phyloP scores from a whole-genome alignment of 2,797 vertebrate species.

The Chromobotia macracanthus region DNA sequence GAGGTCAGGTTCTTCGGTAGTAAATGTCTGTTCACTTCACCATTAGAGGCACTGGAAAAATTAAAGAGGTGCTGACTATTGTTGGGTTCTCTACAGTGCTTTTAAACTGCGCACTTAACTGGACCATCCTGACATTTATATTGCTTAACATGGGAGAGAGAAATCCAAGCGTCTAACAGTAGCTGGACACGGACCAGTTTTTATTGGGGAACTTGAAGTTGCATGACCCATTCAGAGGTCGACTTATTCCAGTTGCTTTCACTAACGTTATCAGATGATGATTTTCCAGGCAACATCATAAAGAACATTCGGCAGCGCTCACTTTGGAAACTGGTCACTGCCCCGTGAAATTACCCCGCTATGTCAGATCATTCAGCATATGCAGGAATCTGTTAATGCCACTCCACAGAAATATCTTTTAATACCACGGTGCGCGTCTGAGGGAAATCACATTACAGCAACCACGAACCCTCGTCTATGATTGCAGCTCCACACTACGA shows the following conservation, averaged over 20 bases:
- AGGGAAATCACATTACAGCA: slow-evolving; percentile 40
- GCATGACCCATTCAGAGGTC: slow-evolving; percentile 37
- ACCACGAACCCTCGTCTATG: slow-evolving; percentile 21
- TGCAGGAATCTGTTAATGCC: slow-evolving; percentile 30
- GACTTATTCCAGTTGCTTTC: slow-evolving; percentile 40
- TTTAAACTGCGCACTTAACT: slow-evolving; percentile 64
- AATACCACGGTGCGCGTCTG: background rate
- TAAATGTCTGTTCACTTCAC: slow-evolving; percentile 74
- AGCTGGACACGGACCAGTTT: slow-evolving; percentile 44
- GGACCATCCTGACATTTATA: slow-evolving; percentile 53
- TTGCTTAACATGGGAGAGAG: slow-evolving; percentile 36
- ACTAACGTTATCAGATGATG: slow-evolving; percentile 25
- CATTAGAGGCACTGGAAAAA: slow-evolving; percentile 67
- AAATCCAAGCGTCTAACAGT: slow-evolving; percentile 30
- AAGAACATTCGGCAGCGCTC: slow-evolving; percentile 31
- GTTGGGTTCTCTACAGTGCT: slow-evolving; percentile 63
- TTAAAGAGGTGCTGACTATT: slow-evolving; percentile 68
- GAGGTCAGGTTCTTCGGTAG: slow-evolving; percentile 74
- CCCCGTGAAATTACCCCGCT: slow-evolving; percentile 37
- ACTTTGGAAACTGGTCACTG: slow-evolving; percentile 30
- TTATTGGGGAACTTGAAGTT: slow-evolving; percentile 56
- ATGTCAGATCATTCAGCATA: slow-evolving; percentile 26
- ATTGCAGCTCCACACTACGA: slow-evolving; percentile 33
- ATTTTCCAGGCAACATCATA: slow-evolving; percentile 31
- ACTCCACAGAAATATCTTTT: slow-evolving; percentile 35